Conservation (phyloP, 2,113 vertebrate genomes). For the Struthidea cinerea region DNA sequence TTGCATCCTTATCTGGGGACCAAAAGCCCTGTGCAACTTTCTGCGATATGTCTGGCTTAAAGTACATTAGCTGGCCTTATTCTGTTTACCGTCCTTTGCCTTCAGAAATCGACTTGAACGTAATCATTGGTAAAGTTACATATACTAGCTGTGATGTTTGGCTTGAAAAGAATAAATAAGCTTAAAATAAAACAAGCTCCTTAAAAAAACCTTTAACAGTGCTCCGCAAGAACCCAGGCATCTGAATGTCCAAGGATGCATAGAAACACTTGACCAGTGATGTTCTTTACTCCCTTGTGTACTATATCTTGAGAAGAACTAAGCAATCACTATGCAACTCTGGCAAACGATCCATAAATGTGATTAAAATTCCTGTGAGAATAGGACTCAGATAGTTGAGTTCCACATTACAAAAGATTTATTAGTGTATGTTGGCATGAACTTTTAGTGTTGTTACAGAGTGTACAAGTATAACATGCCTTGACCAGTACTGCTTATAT, state of each 20-base stretch:
- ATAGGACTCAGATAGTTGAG: neutral
- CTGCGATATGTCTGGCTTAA: neutral
- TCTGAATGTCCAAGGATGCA: neutral
- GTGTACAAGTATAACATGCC: neutral
- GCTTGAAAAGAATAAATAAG: neutral
- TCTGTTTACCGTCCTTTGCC: neutral
- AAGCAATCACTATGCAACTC: neutral
- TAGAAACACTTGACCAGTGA: neutral
- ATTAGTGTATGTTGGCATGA: neutral
- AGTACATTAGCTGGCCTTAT: neutral
- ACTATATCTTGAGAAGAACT: neutral
- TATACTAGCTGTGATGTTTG: neutral
- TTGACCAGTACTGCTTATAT: neutral
- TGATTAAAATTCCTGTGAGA: neutral
- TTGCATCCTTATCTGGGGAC: neutral
- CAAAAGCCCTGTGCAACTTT: neutral
- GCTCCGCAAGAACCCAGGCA: neutral
- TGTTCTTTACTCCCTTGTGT: neutral
- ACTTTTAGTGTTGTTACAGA: neutral
- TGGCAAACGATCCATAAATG: neutral
- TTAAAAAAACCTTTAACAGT: neutral
- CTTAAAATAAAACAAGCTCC: neutral
- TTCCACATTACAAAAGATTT: neutral
- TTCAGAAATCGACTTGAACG: neutral
- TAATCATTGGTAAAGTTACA: neutral